Percentiles rank a stretch among this genome's conserved stretches.
Conservation (phyloP, 2,797 vertebrate genomes). For the Denticeps clupeoides region DNA sequence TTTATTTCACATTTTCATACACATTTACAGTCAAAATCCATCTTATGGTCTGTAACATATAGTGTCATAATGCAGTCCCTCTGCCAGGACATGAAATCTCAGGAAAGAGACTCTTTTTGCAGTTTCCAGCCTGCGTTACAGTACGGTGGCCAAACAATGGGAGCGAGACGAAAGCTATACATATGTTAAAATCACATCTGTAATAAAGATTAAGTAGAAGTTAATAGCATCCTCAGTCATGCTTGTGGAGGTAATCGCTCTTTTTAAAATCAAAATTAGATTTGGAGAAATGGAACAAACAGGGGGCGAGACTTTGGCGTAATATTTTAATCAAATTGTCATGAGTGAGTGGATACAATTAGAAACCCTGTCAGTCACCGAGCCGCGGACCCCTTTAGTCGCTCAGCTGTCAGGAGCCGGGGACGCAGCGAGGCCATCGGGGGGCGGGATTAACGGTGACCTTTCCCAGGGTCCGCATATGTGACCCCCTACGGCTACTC, state of each 20-base stretch:
- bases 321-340: conserved; percentile 99
- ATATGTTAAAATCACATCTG: conserved; percentile 89
- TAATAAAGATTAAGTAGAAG: conserved; percentile 98
- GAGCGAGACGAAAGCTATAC: conserved; percentile 73
- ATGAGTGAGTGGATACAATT: conserved; percentile 99
- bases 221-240: conserved; percentile 94
- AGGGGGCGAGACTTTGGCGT: conserved; percentile 94
- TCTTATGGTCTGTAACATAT: no score
- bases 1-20: background rate
- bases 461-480: conserved; percentile 60
- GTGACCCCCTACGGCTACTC: conserved; percentile 55
- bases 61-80: no score
- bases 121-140: conserved; percentile 46
- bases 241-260: conserved; percentile 94
- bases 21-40: no score
- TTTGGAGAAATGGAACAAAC: conserved; percentile 97
- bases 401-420: conserved; percentile 57
- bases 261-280: conserved; percentile 98
- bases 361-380: conserved; percentile 97
- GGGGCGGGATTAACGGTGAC: conserved; percentile 62
- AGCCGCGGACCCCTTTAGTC: conserved; percentile 74
- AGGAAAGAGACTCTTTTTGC: conserved; percentile 45
- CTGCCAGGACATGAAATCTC: conserved; percentile 35
- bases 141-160: conserved; percentile 53
- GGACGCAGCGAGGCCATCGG: conserved; percentile 50